Base-by-base conservation (phyloP, 2,797 vertebrate genomes). In the Pseudocheirus occidentalis region DNA sequence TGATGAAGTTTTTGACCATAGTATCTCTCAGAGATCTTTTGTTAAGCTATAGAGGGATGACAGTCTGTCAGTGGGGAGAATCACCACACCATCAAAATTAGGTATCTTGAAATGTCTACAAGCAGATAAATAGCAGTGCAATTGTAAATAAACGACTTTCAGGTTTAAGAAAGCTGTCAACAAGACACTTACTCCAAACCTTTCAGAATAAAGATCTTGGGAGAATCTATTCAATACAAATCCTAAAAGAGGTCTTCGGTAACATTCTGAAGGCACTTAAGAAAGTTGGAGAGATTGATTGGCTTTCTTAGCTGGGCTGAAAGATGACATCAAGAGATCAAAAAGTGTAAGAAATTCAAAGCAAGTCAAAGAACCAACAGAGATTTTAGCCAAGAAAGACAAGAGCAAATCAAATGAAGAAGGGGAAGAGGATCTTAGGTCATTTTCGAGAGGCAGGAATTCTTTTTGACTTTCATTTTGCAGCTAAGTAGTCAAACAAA, bases 311-410 rank as follows among this genome's bases (percentile, higher is more conserved):
- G 40, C 73, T 87, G 73, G 40, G 73, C 50, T 50, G 73, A 87
- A 87, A 50, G 94, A 90, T 91, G 95, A 29, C 73, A 7, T 92
- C 29, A 90, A 91, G 50, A 95, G 52, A 91, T 52, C 31, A 90
- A 66, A 94, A 87, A 92, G n/a, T n/a, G 46, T 90, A 92, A 92
- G 18, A 92, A 55, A 11, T 96, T 94, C 87, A 95, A 96, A 96
- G 57, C 54, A 57, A 90, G 91, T 28, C 18, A 90, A 66, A n/a
- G 34, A 93, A 92, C 55, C 52, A 95, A 93, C 16, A 87, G 29
- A 66, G 55, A 90, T 62, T 81, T 81, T 90, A 93, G 55, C 50
- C 91, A 46, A 93, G 90, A 93, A 55, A 73, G 10, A 34, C 52
- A 14, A 24, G 50, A 7, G 16, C 50, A 66, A 95, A 6, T 46